These are phyloP conservation scores for Mesitornis unicolor DNA, from an alignment of 2,113 vertebrate genomes.

Conservation along the genomic window DNA sequence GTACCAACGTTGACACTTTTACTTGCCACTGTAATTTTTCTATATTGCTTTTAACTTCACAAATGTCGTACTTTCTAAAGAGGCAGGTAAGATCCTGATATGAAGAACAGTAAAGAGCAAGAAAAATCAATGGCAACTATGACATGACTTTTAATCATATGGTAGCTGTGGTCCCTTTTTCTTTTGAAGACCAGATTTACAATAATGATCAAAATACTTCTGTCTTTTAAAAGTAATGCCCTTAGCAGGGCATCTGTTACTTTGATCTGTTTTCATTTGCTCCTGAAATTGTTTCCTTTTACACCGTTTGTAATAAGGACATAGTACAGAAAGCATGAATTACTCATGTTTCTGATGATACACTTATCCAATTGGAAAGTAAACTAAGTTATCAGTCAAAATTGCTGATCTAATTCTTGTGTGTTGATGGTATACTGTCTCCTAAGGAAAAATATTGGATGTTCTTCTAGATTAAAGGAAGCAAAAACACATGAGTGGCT, in stretches of 20 bases:
- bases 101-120: not conserved
- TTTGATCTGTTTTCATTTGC: slow-evolving; percentile 27
- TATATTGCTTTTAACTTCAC: not conserved
- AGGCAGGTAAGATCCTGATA: not conserved
- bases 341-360: slow-evolving; percentile 5
- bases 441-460: not conserved
- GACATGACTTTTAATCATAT: not conserved
- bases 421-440: not conserved
- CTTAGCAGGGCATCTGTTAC: not conserved
- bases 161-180: not conserved
- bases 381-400: slow-evolving; percentile 12
- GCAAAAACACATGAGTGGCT: not conserved
- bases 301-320: not conserved
- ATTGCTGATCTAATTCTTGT: slow-evolving; percentile 8
- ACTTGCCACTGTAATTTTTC: not conserved
- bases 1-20: not conserved
- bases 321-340: slow-evolving; percentile 9
- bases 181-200: not conserved
- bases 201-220: not conserved
- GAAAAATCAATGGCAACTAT: not conserved
- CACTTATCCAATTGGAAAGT: not conserved
- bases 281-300: slow-evolving; percentile 30
- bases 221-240: not conserved
- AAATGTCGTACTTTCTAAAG: not conserved
- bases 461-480: slow-evolving; percentile 1